Base-by-base conservation (phyloP, 2,113 vertebrate genomes). In the Zosterops borbonicus region DNA sequence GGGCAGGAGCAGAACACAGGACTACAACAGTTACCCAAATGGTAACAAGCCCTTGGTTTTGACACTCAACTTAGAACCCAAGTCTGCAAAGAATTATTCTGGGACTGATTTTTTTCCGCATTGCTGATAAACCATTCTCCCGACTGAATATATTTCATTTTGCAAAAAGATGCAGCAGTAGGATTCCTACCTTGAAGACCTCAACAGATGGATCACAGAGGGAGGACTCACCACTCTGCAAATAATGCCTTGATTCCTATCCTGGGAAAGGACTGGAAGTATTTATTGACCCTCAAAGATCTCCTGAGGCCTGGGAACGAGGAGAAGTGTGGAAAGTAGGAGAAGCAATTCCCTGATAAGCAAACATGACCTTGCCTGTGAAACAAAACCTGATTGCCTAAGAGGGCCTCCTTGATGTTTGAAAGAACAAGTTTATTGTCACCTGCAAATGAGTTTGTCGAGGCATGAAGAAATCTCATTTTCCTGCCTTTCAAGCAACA, bases 351-450 rank as follows among this genome's bases (percentile, higher is more conserved):
- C 75, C 73, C 78, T 85, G 74, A 96, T 55, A 89, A 71, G 37
- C 67, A 94, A 91, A 93, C 60, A 50, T 35, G 52, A 94, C 84
- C 86, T 73, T 91, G 46, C 77, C 78, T 83, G 35, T 85, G 77
- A 69, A 90, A 96, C 46, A 74, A 81, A 92, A 87, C 56, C 62
- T 47, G 55, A 88, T 50, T 92, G 81, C 76, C 79, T 87, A 62
- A 86, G 14, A 89, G 55, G 53, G 44, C 42, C 67, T 92, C 68
- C 67, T 25, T 64, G 77, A 89, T 47, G 52, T 44, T 19, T 88
- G 70, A 92, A 91, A 92, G 83, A 77, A 46, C 44, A 88, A 71
- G 89, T 74, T 92, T 76, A 89, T 50, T 90, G 76, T 81, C 83
- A 95, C 63, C 79, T 83, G 56, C 87, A 86, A 94, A 73, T 60